Base-by-base conservation (phyloP, 2,113 vertebrate species). In the Dissostichus mawsoni region DNA sequence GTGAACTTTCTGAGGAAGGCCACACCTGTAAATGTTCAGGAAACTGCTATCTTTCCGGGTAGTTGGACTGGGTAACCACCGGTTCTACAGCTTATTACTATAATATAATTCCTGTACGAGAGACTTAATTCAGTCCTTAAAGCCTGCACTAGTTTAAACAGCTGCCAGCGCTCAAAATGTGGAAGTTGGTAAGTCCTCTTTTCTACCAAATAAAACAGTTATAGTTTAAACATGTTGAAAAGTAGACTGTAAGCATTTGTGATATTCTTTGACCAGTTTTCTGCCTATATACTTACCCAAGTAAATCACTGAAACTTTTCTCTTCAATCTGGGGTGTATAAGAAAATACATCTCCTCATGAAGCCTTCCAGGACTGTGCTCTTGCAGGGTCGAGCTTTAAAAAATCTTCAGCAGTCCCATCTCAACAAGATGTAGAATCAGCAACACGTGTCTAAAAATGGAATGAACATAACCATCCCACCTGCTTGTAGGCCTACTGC, bases 21-120 rank as follows among this genome's bases (percentile, higher is more conserved):
- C 88, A 92, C 90, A 94, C 90, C 92, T 94, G 89, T 80, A 33
- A 74, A 80, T 18, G 8, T 81, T 82, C 87, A 90, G 91, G 86
- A 94, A 93, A 87, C 87, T 85, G 72, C 74, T 75, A 87, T 80
- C 87, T 92, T 83, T 78, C 83, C 47, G 67, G 5, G 59, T 84
- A 85, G 84, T 77, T 87, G 63, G 62, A 83, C 65, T 74, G 12
- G 67, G 81, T 89, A 88, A 88, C 84, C 90, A 92, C 86, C 85
- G 80, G 87, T 91, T 92, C 47, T 69, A 62, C 88, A 8, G 85
- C 80, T 51, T 83, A 29, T 74, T 50, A 78, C 63, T 8, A 8
- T 5, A 82, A 44, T 69, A 76, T 17, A 81, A 87, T 87, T 78
- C 16, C 62, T 51, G 50, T 36, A n/a, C 36, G n/a, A 75, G 59